phyloP scores from a whole-genome alignment of 2,113 vertebrate genomes.

The Recurvirostra avosetta region DNA sequence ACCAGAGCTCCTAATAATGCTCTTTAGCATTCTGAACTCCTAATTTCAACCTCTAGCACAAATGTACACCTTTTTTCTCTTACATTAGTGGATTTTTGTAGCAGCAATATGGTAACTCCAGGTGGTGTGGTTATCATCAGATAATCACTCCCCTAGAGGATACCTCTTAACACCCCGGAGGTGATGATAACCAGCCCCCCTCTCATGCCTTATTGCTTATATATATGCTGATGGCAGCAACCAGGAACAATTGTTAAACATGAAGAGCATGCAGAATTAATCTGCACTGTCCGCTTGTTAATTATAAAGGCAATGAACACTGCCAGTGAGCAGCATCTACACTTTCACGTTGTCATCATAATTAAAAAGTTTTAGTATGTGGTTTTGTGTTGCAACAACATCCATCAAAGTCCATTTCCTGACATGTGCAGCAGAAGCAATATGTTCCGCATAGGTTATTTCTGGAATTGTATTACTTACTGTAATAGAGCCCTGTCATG shows the following conservation, averaged over 20 bases:
- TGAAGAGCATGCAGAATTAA: conserved; percentile 55
- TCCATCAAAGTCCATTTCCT: conserved; percentile 73
- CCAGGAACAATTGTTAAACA: conserved; percentile 38
- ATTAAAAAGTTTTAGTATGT: conserved; percentile 75
- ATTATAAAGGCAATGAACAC: conserved; percentile 47
- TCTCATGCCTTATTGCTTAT: conserved; percentile 15
- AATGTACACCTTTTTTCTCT: conserved; percentile 51
- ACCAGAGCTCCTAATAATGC: background rate
- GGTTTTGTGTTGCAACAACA: conserved; percentile 66
- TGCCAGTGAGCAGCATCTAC: conserved; percentile 20
- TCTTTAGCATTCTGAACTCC: conserved; percentile 53
- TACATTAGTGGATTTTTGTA: conserved; percentile 64
- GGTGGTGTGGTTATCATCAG: conserved; percentile 61
- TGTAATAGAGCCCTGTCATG: conserved; percentile 67
- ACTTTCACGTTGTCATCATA: conserved; percentile 65
- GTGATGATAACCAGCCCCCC: conserved; percentile 22
- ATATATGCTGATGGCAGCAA: conserved; percentile 51
- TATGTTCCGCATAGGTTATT: conserved; percentile 76
- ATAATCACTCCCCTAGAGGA: conserved; percentile 56
- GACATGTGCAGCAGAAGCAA: conserved; percentile 71
- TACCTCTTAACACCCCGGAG: conserved; percentile 20
- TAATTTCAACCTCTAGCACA: conserved; percentile 41
- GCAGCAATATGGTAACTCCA: conserved; percentile 62
- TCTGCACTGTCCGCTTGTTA: conserved; percentile 60
- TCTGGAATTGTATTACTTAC: conserved; percentile 75